These are phyloP conservation scores for Girardia tigrina DNA, from an alignment of 2,888 invertebrate genomes.

Conservation along the genomic window DNA sequence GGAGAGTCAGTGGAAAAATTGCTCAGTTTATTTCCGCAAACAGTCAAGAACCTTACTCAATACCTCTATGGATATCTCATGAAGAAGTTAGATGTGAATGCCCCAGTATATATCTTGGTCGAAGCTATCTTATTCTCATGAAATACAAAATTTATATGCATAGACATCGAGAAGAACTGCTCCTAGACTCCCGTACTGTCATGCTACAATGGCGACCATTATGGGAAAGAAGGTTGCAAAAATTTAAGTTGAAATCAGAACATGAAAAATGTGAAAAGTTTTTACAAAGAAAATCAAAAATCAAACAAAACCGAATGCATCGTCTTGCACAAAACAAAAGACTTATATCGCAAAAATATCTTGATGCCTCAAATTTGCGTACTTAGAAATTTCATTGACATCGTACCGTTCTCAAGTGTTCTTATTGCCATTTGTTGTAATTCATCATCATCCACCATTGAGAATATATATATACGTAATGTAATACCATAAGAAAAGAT, in stretches of 20 bases:
- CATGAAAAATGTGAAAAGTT: conserved; percentile 13
- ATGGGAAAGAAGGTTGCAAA: conserved; percentile 13
- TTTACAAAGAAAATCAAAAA: conserved; percentile 7
- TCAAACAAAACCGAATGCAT: conserved; percentile 9
- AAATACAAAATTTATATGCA: background rate
- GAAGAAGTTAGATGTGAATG: conserved; percentile 11
- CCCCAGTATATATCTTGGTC: background rate
- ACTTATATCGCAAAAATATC: background rate
- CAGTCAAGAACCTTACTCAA: background rate
- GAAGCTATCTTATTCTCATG: conserved; percentile 4
- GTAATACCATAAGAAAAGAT: too few species aligned
- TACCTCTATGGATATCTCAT: background rate
- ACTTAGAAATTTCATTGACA: background rate
- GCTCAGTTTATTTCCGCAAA: background rate
- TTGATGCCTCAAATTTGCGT: background rate
- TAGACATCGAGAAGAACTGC: background rate
- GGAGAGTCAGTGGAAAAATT: conserved; percentile 8
- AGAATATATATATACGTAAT: background rate
- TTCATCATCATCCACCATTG: background rate
- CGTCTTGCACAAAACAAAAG: background rate
- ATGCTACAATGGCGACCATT: background rate
- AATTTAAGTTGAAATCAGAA: background rate
- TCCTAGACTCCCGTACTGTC: background rate
- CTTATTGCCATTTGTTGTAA: background rate
- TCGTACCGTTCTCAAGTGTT: background rate